These are phyloP conservation scores for Corythaixoides concolor DNA, from an alignment of 2,113 vertebrate genomes.

Conservation along the genomic window DNA sequence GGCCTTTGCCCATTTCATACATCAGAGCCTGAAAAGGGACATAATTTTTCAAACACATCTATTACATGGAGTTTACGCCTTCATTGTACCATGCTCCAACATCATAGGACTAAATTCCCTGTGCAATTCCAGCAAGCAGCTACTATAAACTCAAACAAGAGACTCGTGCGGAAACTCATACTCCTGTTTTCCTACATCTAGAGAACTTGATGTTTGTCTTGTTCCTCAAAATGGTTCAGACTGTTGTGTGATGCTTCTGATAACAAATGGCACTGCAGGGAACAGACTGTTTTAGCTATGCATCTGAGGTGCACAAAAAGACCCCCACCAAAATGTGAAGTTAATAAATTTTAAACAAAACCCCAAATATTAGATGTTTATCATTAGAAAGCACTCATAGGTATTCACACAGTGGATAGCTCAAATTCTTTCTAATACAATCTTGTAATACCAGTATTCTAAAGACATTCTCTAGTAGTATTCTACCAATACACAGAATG, in stretches of 20 bases:
- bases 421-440: neutral
- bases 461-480: neutral
- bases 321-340: neutral
- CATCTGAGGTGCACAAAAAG: neutral
- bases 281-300: neutral
- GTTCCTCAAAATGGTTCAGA: neutral
- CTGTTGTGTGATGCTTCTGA: neutral
- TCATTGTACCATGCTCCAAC: neutral
- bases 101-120: neutral
- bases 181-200: fast-evolving
- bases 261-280: neutral
- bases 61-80: neutral
- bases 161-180: neutral
- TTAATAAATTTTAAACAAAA: neutral
- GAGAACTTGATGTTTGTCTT: neutral
- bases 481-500: neutral
- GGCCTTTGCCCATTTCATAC: neutral
- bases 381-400: neutral
- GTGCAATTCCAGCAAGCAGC: neutral
- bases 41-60: neutral
- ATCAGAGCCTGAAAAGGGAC: neutral
- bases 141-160: neutral
- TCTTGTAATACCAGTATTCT: neutral
- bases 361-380: neutral
- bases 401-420: neutral